Percentiles rank a stretch among this genome's conserved stretches.
Evolutionary conservation across 2,888 invertebrate species (phyloP).

Genomic region (Agriotes lineatus): DNA sequence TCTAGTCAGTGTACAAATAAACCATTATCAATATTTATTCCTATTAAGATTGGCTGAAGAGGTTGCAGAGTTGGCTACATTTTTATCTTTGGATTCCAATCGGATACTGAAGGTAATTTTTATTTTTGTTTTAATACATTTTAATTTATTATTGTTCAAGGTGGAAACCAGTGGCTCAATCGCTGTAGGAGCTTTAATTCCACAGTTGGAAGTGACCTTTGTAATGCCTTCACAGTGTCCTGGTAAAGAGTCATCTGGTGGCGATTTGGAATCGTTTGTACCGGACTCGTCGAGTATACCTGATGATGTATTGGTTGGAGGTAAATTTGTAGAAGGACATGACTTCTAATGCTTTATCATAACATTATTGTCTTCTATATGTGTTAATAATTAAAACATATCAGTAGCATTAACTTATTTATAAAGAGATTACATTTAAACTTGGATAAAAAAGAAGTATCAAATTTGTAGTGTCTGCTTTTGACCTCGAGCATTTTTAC

Average conservation of each 20-base stretch:
- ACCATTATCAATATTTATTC: conserved; percentile 94
- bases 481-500: too few species aligned
- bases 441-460: too few species aligned
- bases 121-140: not conserved
- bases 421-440: too few species aligned
- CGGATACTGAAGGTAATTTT: conserved; percentile 72
- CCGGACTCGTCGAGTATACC: conserved; percentile 89
- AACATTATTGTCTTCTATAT: too few species aligned
- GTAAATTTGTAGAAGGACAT: conserved; percentile 59
- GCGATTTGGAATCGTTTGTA: conserved; percentile 84
- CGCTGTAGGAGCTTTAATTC: conserved; percentile 82
- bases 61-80: conserved; percentile 82
- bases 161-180: conserved; percentile 67
- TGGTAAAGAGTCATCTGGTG: conserved; percentile 87
- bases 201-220: conserved; percentile 89
- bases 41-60: conserved; percentile 86
- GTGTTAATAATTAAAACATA: too few species aligned
- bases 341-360: too few species aligned
- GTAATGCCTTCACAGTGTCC: conserved; percentile 88
- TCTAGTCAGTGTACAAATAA: conserved; percentile 89
- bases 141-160: conserved; percentile 49
- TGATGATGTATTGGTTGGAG: conserved; percentile 76
- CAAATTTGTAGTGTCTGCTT: too few species aligned
- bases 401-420: too few species aligned
- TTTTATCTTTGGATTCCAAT: conserved; percentile 82